Percentiles rank a stretch among this genome's conserved stretches.
Evolutionary conservation across 2,888 invertebrate species (phyloP).

Genomic region (Leptinotarsa rubiginosa): DNA sequence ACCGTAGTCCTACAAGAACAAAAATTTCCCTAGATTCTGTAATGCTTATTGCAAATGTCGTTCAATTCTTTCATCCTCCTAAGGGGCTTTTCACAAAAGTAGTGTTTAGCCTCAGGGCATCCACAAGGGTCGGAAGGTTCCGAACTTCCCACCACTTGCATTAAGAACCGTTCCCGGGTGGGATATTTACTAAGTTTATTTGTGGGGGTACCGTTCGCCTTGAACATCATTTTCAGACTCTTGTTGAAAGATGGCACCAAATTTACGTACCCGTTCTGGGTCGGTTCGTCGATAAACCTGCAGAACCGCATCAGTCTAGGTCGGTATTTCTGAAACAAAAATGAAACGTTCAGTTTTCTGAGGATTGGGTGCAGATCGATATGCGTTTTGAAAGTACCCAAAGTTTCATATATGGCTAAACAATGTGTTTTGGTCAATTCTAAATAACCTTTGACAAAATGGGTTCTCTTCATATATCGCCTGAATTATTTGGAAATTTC

Average conservation of each 20-base stretch:
- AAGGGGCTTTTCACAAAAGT: slow-evolving; percentile 30
- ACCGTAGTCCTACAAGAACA: slow-evolving; percentile 9
- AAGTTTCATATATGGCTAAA: neutral
- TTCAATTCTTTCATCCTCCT: slow-evolving; percentile 33
- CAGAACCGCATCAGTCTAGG: slow-evolving; percentile 30
- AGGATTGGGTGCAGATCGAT: neutral
- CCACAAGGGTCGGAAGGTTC: slow-evolving; percentile 28
- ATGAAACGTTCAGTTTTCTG: neutral
- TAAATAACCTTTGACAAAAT: too few relatives aligned
- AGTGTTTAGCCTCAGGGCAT: slow-evolving; percentile 35
- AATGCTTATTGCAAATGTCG: slow-evolving; percentile 31
- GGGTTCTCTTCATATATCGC: too few relatives aligned
- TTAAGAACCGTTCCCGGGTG: slow-evolving; percentile 26
- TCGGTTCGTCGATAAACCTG: slow-evolving; percentile 40
- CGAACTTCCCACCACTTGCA: slow-evolving; percentile 25
- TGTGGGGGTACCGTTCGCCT: slow-evolving; percentile 34
- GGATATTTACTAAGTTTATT: slow-evolving; percentile 26
- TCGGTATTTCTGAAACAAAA: slow-evolving; percentile 43
- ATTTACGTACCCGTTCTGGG: slow-evolving; percentile 31
- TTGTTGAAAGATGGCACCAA: slow-evolving; percentile 35
- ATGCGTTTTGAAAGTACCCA: neutral
- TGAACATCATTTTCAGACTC: slow-evolving; percentile 42
- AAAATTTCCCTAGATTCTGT: slow-evolving; percentile 23
- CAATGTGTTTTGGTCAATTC: too few relatives aligned
- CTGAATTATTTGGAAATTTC: too few relatives aligned